Evolutionary conservation across 37 sponge, comb jelly and placozoan species (phyloP), one percentile per base, ranked within the genome.

Genomic region (Theonella swinhoei): DNA sequence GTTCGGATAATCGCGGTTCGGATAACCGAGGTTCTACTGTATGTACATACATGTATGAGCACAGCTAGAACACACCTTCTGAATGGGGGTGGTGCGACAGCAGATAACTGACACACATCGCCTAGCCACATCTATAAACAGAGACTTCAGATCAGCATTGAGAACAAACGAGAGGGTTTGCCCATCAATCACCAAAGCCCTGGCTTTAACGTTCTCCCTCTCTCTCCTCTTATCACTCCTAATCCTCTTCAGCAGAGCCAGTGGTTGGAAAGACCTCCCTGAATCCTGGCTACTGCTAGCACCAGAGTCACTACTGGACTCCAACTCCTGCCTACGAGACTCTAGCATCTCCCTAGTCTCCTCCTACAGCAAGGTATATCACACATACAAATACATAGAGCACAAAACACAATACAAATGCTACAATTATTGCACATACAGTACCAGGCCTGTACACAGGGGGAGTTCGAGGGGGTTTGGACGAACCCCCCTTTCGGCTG

Each of bases 131-230:
- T 74, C 40, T 3, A 87, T 62, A 61, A 95, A 92, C 30, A 81
- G 34, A 1, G 37, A 28, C 60, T 83, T 82, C 23, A 85, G 61
- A 14, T 47, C 26, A 61, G 69, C 42, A 11, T 69, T 26, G 4
- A 96, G 79, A 25, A 72, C 79, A 79, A 75, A 77, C 22, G 66
- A 39, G 31, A 96, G 87, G 1, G 94, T 86, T 0, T 64, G 33
- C 14, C 97, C 94, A 31, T 93, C 94, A n/a, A 96, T 62, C 33
- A 96, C 89, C 61, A 96, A 40, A 0, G 85, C 94, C 60, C 71
- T 82, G 17, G 83, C 71, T 32, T 26, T 25, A 0, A 17, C 54
- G 11, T 47, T 14, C 14, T 14, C 31, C 72, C 38, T 35, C 72
- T 72, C 36, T 32, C 72, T 31, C 39, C 39, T 37, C 24, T 38